Base-by-base conservation (phyloP, 2,888 invertebrate genomes). In the Arctia plantaginis region DNA sequence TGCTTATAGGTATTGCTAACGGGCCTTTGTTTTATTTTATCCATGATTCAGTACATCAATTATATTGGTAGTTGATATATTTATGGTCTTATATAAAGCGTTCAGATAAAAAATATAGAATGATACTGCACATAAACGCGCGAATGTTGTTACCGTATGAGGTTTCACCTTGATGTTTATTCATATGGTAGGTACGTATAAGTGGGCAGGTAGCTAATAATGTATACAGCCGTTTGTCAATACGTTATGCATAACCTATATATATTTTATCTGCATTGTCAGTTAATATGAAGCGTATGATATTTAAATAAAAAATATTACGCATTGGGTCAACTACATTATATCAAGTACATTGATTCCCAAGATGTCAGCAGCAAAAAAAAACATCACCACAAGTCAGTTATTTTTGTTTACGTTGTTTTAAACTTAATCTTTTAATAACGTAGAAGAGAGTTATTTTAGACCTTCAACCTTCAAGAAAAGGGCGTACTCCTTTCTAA, bases 121-220 rank as follows among this genome's bases (percentile, higher is more conserved):
- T 85, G 77, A 83, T 87, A 87, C 84, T 89, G 87, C 88, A 87
- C 83, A 87, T 80, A 82, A 85, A 80, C 73, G 77, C 73, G 74
- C 51, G 80, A 74, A 83, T 77, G 79, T 71, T 84, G 85, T 85
- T 85, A 80, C 86, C 85, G 86, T 88, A 87, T 87, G 87, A 89
- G 86, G 92, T 91, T 92, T 94, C 90, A 93, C 94, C 95, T 94
- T 94, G 92, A 93, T 92, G 92, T 93, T 92, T 94, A 93, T 94
- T 93, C 93, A 93, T 93, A 93, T 92, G 92, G 91, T 90, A 88
- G 92, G 91, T 90, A 88, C 84, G 88, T 85, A 88, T 88, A 88
- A 89, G 90, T 89, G 90, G 87, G 86, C 88, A 87, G 86, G 81
- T 85, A 76, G 81, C 76, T 77, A 77, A 76, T 70, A 71, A 35